A percentile compares a stretch with the other conserved stretches of the same genome.
Conservation (phyloP, 2,888 invertebrate species). For the Drosophila mercatorum region DNA sequence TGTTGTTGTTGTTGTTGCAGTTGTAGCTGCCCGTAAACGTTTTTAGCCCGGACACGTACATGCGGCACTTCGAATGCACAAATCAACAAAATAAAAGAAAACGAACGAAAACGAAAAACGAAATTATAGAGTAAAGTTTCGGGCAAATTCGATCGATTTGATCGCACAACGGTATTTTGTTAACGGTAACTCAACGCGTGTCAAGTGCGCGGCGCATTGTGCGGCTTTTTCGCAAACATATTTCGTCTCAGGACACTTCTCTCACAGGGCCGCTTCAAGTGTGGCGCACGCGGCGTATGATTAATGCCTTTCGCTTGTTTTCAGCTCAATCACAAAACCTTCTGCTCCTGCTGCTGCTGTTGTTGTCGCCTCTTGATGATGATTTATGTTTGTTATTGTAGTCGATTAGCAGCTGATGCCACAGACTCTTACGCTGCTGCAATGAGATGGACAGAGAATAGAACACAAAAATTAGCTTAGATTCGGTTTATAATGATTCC, state of each 20-base stretch:
- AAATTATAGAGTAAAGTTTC: conserved; percentile 14
- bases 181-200: conserved; percentile 67
- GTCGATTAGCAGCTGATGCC: conserved; percentile 61
- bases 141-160: conserved; percentile 14
- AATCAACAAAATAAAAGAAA: conserved; percentile 10
- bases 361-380: conserved; percentile 49
- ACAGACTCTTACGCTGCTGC: conserved; percentile 26
- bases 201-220: conserved; percentile 79
- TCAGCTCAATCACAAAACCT: conserved; percentile 52
- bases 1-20: conserved; percentile 47
- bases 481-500: conserved; percentile 34
- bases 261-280: conserved; percentile 5
- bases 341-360: neutral
- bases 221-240: conserved; percentile 71
- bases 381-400: conserved; percentile 62
- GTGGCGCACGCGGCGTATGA: conserved; percentile 65
- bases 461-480: conserved; percentile 31
- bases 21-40: conserved; percentile 56
- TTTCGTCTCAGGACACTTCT: conserved; percentile 52
- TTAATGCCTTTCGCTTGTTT: conserved; percentile 46
- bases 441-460: conserved; percentile 1
- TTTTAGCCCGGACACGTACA: conserved; percentile 81
- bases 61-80: conserved; percentile 77
- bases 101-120: conserved; percentile 19
- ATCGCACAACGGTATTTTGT: conserved; percentile 5